A percentile compares a stretch with the other conserved stretches of the same genome.
These are phyloP conservation scores for Apteryx mantelli DNA, from an alignment of 2,113 vertebrate species.

Conservation along the genomic window DNA sequence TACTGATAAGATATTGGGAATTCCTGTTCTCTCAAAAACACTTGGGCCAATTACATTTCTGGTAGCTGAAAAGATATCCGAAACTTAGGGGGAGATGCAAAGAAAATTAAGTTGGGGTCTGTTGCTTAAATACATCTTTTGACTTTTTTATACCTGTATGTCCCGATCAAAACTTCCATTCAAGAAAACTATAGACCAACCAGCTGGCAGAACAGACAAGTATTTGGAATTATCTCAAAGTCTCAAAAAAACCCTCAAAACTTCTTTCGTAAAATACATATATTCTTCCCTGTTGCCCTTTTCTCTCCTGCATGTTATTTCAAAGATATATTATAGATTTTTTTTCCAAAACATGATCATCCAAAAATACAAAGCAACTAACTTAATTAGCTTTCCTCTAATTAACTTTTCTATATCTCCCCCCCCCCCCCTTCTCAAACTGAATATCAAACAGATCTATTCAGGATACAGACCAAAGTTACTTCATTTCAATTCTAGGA, in stretches of 20 bases:
- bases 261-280: not conserved
- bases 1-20: not conserved
- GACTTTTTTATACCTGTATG: not conserved
- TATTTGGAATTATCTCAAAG: not conserved
- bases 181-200: not conserved
- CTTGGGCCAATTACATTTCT: not conserved
- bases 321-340: not conserved
- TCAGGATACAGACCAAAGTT: not conserved
- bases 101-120: not conserved
- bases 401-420: not conserved
- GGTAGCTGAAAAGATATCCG: not conserved
- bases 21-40: not conserved
- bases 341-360: not conserved
- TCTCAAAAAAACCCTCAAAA: not conserved
- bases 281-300: not conserved
- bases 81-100: not conserved
- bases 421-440: not conserved
- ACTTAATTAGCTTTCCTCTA: constrained; percentile 31
- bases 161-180: not conserved
- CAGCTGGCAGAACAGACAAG: not conserved
- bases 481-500: not conserved
- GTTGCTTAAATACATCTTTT: not conserved
- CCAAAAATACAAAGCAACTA: not conserved
- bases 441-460: not conserved
- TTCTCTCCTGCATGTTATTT: not conserved